Base-by-base conservation (phyloP, 2,888 invertebrate species). In the Netelia inedita region DNA sequence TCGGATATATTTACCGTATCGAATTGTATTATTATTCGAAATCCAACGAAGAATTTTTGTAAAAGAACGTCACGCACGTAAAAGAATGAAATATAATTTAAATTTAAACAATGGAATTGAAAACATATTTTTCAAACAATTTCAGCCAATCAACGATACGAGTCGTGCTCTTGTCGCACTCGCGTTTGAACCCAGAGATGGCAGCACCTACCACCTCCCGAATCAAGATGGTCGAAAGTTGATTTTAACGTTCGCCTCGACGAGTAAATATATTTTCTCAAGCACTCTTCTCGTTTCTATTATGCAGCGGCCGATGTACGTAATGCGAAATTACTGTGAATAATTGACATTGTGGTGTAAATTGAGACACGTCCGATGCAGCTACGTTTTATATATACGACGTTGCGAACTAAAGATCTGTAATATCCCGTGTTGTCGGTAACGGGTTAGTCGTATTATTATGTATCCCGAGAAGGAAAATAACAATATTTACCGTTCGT, bases 11-110 rank as follows among this genome's bases (percentile, higher is more conserved):
- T 61, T 43, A 73, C 14, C 61, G 43, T 73, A 59, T 9, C 19
- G 23, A 28, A 69, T 78, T 19, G 78, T 69, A 69, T 78, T 69
- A 78, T 57, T 78, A 41, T 69, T 69, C 65, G 57, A 65, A 72
- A 63, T 35, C 16, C 63, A 23, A 35, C 2, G 19, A 74, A 50
- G 57, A 74, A 68, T 53, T 61, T 80, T 80, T 68, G 19, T 68
- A 74, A 28, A 41, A 46, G 28, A 68, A 78, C 10, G 23, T 80
- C 35, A 46, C 10, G 65, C 19, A 65, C 66, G 65, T 66, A 68
- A 50, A 28, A 66, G 73, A 80, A 73, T 80, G 41, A 66, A 57
- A 46, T 80, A 74, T 57, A 57, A 16, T 57, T 53, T 35, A 35
- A 35, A 35, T 35, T 35, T 35, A 8, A 8, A 46, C 11, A 46